A percentile compares a stretch with the other conserved stretches of the same genome.
Conservation (phyloP, 2,888 invertebrate genomes). For the Bibio marci region DNA sequence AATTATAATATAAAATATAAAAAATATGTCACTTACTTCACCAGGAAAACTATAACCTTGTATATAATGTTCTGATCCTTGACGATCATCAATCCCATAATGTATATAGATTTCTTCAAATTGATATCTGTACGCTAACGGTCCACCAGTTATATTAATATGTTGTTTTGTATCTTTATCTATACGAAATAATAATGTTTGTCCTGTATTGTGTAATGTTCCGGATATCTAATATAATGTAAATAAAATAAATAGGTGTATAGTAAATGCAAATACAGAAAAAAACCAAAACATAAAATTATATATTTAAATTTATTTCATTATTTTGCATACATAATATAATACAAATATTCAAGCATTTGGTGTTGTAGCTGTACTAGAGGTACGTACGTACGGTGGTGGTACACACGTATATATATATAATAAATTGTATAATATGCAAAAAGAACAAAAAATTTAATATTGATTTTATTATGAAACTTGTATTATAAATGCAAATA, state of each 20-base stretch:
- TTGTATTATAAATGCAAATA: too few species aligned
- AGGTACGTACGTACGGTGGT: too few species aligned
- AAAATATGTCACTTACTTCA: constrained; percentile 63
- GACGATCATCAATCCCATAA: constrained; percentile 74
- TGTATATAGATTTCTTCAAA: constrained; percentile 93
- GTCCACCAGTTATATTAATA: constrained; percentile 92
- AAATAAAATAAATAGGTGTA: not conserved
- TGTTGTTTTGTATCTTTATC: constrained; percentile 80
- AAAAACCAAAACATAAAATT: too few species aligned
- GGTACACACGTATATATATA: too few species aligned
- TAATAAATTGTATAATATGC: too few species aligned
- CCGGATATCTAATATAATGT: constrained; percentile 57
- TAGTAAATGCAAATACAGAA: too few species aligned
- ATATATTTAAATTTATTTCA: not conserved
- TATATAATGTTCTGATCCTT: constrained; percentile 92
- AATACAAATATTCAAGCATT: too few species aligned
- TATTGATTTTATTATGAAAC: too few species aligned
- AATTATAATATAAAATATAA: not conserved
- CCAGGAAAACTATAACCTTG: constrained; percentile 92
- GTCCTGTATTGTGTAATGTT: constrained; percentile 80
- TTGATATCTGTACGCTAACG: constrained; percentile 87
- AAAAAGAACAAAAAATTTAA: too few species aligned
- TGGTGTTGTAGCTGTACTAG: too few species aligned
- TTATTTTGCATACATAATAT: too few species aligned
- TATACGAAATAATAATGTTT: constrained; percentile 79